A percentile compares a stretch with the other conserved stretches of the same genome.
These are phyloP conservation scores for Pollimyrus isidori DNA, from an alignment of 2,113 vertebrate genomes.

Conservation along the genomic window DNA sequence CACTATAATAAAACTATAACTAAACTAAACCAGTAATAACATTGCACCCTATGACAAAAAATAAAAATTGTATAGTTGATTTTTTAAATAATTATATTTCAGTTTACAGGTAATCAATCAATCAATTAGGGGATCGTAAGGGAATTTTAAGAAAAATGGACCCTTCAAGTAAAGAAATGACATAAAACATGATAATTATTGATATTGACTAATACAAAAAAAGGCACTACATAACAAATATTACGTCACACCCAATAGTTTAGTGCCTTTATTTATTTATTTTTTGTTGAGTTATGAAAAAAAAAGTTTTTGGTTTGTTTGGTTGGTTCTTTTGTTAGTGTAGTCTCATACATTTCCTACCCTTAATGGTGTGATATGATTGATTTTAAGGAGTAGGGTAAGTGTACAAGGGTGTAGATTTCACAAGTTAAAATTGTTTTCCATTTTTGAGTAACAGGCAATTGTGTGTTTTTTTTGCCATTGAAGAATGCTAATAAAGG, in stretches of 20 bases:
- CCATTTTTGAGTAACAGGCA: background rate
- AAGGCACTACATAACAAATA: background rate
- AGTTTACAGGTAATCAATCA: too few species aligned
- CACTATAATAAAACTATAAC: background rate
- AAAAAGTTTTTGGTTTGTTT: background rate
- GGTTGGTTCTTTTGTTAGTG: background rate
- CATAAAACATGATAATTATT: background rate
- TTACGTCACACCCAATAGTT: too few species aligned
- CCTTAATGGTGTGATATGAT: background rate
- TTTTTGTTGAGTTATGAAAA: background rate
- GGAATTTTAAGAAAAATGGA: background rate
- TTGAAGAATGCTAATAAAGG: background rate
- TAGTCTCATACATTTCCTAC: background rate
- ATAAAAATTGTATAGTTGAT: too few species aligned
- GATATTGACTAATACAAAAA: background rate
- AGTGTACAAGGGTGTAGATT: background rate
- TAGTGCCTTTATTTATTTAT: background rate
- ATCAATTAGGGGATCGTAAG: background rate
- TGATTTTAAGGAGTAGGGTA: background rate
- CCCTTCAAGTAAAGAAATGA: background rate
- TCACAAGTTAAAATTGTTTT: background rate
- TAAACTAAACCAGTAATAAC: background rate
- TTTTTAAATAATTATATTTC: background rate
- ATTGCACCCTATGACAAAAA: background rate
- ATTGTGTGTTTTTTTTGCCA: background rate